A percentile compares a stretch with the other conserved stretches of the same genome.
Conservation (phyloP, 1,140 invertebrate species). For the Panonychus citri region DNA sequence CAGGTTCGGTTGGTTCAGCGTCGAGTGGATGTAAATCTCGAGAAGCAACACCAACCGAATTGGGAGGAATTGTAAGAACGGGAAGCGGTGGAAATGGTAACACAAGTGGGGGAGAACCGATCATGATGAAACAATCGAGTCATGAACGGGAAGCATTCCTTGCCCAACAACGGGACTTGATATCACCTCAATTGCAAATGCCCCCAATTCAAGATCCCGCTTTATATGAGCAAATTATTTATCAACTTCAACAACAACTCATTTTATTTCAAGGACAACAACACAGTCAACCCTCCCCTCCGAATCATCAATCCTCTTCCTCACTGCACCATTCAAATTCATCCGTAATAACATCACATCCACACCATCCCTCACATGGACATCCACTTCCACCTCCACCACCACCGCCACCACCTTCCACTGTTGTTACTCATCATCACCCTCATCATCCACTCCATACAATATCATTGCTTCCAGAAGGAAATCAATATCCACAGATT, state of each 20-base stretch:
- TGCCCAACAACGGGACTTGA: conserved; percentile 32
- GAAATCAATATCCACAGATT: conserved; percentile 3
- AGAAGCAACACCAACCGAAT: not conserved
- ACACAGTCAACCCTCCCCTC: not conserved
- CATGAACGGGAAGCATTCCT: not conserved
- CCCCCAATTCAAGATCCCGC: not conserved
- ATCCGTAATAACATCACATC: not conserved
- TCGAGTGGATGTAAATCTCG: not conserved
- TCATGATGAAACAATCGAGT: not conserved
- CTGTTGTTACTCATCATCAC: not conserved
- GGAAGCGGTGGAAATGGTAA: not conserved
- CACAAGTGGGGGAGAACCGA: not conserved
- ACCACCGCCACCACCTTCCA: not conserved
- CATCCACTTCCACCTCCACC: not conserved
- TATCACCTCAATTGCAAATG: conserved; percentile 14
- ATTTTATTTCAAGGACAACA: conserved; percentile 3
- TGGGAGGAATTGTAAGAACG: not conserved
- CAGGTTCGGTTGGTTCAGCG: not conserved
- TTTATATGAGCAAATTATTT: conserved; percentile 14
- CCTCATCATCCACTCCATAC: not conserved
- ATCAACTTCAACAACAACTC: not conserved
- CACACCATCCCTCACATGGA: not conserved
- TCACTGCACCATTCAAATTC: not conserved
- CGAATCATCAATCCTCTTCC: not conserved
- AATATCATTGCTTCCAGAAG: conserved; percentile 1